Evolutionary conservation across 2,888 invertebrate species (phyloP), one percentile per base, ranked within the genome.

Genomic region (Athetis lepigone): DNA sequence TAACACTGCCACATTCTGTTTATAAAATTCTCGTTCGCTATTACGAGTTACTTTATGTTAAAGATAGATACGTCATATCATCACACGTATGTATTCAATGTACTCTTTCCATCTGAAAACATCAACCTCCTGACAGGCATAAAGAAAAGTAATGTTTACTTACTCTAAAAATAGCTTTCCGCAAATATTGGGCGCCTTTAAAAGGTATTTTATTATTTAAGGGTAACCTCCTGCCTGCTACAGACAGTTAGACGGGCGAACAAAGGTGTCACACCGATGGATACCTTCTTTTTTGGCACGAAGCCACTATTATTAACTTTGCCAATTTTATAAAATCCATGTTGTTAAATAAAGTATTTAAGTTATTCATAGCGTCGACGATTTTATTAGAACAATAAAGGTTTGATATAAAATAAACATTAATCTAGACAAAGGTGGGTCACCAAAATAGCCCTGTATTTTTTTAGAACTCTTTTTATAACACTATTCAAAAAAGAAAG

Each of bases 211-310:
- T 19, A 21, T 18, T 37, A 36, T 58, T 47, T 47, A 18, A 57
- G 27, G 47, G 68, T 42, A 21, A 29, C 23, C 43, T 33, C 19
- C 16, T 67, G 43, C 19, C 16, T 67, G 43, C 55, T 27, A 27
- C 7, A 37, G 40, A 11, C 58, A 64, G 68, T 40, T 65, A 68
- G 59, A 69, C 29, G n/a, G 13, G 29, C 37, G 43, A 29, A 59
- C 43, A 65, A 59, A 69, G 65, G 59, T 49, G 19, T 43, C 43
- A 23, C 21, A 23, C 18, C 13, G 39, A 46, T 40, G 19, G 33
- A n/a, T 40, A 59, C 21, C 13, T 13, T 51, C 25, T 11, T 13
- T 50, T 50, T 50, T 66, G 50, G 27, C 60, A 59, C 39, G 6
- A 8, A 21, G 23, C 45, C 43, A 58, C 11, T n/a, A 33, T 4